Evolutionary conservation across 1,140 invertebrate genomes (phyloP).

Genomic region (Meloidogyne exigua): DNA sequence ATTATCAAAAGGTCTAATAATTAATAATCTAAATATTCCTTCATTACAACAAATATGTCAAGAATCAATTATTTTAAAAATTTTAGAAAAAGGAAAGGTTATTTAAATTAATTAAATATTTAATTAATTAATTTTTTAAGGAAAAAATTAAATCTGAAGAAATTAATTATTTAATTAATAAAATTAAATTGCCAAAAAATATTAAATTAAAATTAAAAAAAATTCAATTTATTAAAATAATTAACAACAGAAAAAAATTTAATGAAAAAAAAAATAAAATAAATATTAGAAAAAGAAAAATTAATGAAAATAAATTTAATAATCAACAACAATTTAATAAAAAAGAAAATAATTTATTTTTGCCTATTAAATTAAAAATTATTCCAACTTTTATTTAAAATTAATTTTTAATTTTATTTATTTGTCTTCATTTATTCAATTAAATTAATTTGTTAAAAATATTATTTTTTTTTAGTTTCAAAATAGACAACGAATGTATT

Average conservation of each 20-base stretch:
- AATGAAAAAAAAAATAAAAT: neutral
- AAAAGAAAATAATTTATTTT: neutral
- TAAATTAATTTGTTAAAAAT: too few relatives aligned
- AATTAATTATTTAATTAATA: slow-evolving; percentile 6
- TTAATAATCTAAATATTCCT: too few relatives aligned
- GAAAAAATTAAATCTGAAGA: neutral
- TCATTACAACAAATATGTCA: slow-evolving; percentile 6
- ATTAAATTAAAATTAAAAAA: slow-evolving; percentile 3
- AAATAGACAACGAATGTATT: too few relatives aligned
- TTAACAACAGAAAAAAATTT: neutral
- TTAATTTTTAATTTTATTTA: too few relatives aligned
- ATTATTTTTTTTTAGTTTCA: too few relatives aligned
- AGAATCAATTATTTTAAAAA: slow-evolving; percentile 6
- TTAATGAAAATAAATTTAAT: neutral
- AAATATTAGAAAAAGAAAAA: neutral
- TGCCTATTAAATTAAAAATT: neutral
- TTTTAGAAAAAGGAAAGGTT: neutral
- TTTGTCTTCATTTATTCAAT: too few relatives aligned
- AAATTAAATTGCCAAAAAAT: neutral
- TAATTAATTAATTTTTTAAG: neutral
- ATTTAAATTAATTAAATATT: neutral
- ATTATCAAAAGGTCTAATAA: neutral
- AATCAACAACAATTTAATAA: neutral
- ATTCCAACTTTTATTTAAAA: neutral
- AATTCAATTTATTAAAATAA: slow-evolving; percentile 6